These are phyloP conservation scores for Irena cyanogastra DNA, from an alignment of 2,113 vertebrate genomes.

Conservation along the genomic window DNA sequence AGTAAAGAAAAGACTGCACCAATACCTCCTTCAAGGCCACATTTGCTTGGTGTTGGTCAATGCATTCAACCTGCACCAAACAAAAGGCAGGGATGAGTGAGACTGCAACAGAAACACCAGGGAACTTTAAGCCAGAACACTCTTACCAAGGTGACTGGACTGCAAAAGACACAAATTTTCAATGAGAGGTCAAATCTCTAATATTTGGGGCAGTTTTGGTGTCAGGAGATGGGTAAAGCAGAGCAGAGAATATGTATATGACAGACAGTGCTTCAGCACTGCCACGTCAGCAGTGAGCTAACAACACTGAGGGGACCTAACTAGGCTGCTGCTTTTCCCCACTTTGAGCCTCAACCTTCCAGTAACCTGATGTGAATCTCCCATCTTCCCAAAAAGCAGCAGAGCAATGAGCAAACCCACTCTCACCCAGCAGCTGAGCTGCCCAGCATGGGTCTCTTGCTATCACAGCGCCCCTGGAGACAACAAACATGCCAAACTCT, in stretches of 20 bases:
- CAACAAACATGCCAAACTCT: neutral
- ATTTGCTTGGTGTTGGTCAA: slow-evolving; percentile 59
- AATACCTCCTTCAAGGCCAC: slow-evolving; percentile 66
- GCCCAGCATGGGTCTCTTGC: fast-evolving
- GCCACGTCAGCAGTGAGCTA: neutral
- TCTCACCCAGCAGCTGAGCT: neutral
- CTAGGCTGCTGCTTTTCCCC: neutral
- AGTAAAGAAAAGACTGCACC: neutral
- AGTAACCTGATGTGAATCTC: neutral
- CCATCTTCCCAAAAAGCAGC: neutral
- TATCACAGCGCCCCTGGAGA: neutral
- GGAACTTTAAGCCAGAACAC: neutral
- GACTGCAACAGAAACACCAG: neutral
- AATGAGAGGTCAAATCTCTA: neutral
- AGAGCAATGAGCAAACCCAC: fast-evolving
- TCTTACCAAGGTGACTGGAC: neutral
- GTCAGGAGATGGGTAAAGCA: neutral
- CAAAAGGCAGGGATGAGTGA: neutral
- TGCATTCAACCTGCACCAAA: slow-evolving; percentile 67
- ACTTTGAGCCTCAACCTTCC: neutral
- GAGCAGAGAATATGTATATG: fast-evolving
- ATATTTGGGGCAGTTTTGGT: neutral
- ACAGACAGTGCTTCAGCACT: neutral
- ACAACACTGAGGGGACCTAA: neutral
- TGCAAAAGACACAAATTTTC: neutral